Base-by-base conservation (phyloP, 2,888 invertebrate genomes). In the Carterocephalus palaemon region DNA sequence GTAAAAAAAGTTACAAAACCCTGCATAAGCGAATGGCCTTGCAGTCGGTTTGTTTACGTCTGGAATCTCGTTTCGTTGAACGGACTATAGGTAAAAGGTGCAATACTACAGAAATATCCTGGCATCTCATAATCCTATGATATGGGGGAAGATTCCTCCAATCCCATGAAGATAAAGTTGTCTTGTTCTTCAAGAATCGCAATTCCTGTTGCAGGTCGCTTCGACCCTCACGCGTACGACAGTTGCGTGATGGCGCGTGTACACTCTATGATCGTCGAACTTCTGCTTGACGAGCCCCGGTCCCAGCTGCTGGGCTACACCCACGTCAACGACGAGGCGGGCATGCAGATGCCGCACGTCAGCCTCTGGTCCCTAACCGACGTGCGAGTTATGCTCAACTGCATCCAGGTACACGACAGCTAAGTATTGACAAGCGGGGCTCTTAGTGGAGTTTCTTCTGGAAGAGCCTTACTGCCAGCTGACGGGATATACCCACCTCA, bases 181-280 rank as follows among this genome's bases (percentile, higher is more conserved):
- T n/a, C n/a, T n/a, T n/a, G n/a, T n/a, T n/a, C n/a, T n/a, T n/a
- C n/a, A n/a, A n/a, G n/a, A n/a, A n/a, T n/a, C n/a, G n/a, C n/a
- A n/a, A n/a, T n/a, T n/a, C n/a, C n/a, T n/a, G n/a, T n/a, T n/a
- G n/a, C 70, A 90, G 92, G 91, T 23, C 90, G 90, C 17, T 93
- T 94, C 71, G 94, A 95, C 77, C 92, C 94, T 0, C 90, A 92
- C 67, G 88, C 90, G 50, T 93, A 89, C 73, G 94, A 94, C 42
- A 93, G 94, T 39, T 91, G 92, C 24, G 93, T 95, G 64, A 94
- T 96, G 93, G 93, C 94, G 17, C 90, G 93, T 26, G 91, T 94
- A 0, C 95, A 96, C 75, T 93, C 95, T 49, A 87, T 96, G 70
- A 91, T 95, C n/a, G 93, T 94, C 39, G 96, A 97, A 62, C 88